Percentiles rank a stretch among this genome's conserved stretches.
phyloP scores from a whole-genome alignment of 2,797 vertebrate species.

The Nothura maculosa region DNA sequence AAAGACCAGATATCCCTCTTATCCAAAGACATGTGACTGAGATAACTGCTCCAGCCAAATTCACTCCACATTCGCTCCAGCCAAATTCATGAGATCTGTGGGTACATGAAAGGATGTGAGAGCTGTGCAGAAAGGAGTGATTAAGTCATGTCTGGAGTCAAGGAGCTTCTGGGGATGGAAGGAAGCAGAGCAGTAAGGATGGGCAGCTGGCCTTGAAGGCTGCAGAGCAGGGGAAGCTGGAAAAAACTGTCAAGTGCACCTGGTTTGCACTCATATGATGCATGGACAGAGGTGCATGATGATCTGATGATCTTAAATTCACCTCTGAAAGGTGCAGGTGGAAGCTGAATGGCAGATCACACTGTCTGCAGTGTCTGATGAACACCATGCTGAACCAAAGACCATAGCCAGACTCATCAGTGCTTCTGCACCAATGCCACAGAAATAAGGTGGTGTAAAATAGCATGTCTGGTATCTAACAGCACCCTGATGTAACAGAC shows the following conservation, averaged over 20 bases:
- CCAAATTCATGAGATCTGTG: not conserved
- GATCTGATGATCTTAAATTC: too few relatives aligned
- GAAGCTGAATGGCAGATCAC: not conserved
- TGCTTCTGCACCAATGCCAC: not conserved
- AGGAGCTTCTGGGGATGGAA: not conserved
- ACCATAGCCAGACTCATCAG: not conserved
- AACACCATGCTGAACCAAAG: not conserved
- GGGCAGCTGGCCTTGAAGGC: not conserved
- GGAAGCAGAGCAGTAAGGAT: not conserved
- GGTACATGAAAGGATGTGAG: not conserved
- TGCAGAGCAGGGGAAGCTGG: not conserved
- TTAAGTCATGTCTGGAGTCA: not conserved
- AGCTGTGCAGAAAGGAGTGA: not conserved
- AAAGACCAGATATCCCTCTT: not conserved
- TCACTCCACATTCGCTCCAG: not conserved
- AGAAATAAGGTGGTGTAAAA: not conserved
- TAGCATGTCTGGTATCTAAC: not conserved
- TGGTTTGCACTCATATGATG: not conserved
- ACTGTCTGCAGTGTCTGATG: not conserved
- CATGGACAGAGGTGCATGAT: not conserved
- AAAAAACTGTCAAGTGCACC: not conserved
- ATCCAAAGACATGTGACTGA: not conserved
- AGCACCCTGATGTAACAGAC: not conserved
- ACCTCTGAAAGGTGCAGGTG: not conserved
- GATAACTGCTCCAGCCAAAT: not conserved